A percentile compares a stretch with the other conserved stretches of the same genome.
Evolutionary conservation across 2,888 invertebrate genomes (phyloP).

Genomic region (Drosophila emarginata): DNA sequence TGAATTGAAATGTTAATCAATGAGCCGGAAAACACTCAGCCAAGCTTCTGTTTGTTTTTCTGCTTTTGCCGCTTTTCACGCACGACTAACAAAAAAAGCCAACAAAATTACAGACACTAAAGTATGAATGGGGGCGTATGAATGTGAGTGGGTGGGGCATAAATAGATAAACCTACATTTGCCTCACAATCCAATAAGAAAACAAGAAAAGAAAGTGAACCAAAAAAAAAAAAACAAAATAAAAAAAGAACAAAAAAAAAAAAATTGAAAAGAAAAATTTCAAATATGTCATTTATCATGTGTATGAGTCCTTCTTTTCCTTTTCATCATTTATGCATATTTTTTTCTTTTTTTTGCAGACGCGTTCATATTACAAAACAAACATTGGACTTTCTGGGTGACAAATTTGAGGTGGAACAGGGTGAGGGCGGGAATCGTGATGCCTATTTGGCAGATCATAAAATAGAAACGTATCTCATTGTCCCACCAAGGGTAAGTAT

Average conservation of each 20-base stretch:
- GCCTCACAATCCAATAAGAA: background rate
- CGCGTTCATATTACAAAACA: constrained; percentile 94
- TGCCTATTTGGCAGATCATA: constrained; percentile 92
- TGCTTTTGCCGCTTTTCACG: constrained; percentile 30
- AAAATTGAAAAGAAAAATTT: constrained; percentile 10
- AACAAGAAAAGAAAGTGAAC: background rate
- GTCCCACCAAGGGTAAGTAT: constrained; percentile 89
- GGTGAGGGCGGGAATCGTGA: constrained; percentile 92
- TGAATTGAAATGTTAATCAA: constrained; percentile 64
- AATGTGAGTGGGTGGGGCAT: background rate
- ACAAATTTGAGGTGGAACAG: constrained; percentile 92
- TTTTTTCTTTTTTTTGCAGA: constrained; percentile 83
- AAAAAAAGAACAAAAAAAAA: too few species aligned
- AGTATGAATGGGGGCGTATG: background rate
- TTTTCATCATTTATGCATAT: constrained; percentile 6
- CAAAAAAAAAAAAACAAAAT: too few species aligned
- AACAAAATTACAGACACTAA: constrained; percentile 19
- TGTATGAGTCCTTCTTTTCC: background rate
- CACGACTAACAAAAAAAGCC: constrained; percentile 32
- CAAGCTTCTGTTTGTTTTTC: constrained; percentile 15
- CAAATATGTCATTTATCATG: constrained; percentile 16
- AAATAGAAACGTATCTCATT: constrained; percentile 93
- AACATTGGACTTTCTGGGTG: constrained; percentile 90
- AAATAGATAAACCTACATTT: constrained; percentile 4
- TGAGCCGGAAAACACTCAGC: constrained; percentile 60